Conservation (phyloP, 2,113 vertebrate species). For the Ochotona curzoniae region DNA sequence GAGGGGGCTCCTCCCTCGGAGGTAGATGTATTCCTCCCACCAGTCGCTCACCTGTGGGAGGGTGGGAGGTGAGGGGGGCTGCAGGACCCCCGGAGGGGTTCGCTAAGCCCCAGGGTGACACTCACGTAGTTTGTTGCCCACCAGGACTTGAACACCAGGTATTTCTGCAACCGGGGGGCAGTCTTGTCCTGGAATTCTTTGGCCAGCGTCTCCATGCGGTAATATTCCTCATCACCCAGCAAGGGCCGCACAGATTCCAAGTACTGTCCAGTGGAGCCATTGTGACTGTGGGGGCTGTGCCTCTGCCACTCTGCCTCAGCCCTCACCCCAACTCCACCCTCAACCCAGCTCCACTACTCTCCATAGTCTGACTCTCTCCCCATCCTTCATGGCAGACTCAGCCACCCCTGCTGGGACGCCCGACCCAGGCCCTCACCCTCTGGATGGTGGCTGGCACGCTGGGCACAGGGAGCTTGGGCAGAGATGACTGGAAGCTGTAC, state of each 20-base stretch:
- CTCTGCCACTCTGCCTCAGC: not conserved
- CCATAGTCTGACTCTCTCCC: not conserved
- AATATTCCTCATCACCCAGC: slow-evolving; percentile 88
- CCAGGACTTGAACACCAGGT: slow-evolving; percentile 95
- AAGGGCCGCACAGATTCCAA: slow-evolving; percentile 94
- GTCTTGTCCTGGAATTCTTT: slow-evolving; percentile 90
- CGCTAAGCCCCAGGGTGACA: not conserved
- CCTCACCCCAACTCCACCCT: not conserved
- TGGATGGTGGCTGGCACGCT: slow-evolving; percentile 91
- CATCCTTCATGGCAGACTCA: not conserved
- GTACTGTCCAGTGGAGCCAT: slow-evolving; percentile 87
- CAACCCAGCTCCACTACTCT: not conserved
- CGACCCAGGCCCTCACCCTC: slow-evolving; percentile 85
- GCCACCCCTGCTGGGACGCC: not conserved
- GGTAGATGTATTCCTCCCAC: slow-evolving; percentile 92
- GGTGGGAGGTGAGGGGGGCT: not conserved
- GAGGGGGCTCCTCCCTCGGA: slow-evolving; percentile 91
- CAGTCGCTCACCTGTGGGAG: slow-evolving; percentile 71
- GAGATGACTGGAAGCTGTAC: slow-evolving; percentile 96
- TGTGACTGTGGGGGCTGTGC: not conserved
- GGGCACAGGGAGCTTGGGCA: slow-evolving; percentile 94
- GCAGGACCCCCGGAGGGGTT: no score
- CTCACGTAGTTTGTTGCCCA: slow-evolving; percentile 97
- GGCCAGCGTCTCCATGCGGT: slow-evolving; percentile 90
- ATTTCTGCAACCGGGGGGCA: slow-evolving; percentile 92